Evolutionary conservation across 1,140 invertebrate species (phyloP), one percentile per base, ranked within the genome.

Genomic region (Eriosoma lanigerum): DNA sequence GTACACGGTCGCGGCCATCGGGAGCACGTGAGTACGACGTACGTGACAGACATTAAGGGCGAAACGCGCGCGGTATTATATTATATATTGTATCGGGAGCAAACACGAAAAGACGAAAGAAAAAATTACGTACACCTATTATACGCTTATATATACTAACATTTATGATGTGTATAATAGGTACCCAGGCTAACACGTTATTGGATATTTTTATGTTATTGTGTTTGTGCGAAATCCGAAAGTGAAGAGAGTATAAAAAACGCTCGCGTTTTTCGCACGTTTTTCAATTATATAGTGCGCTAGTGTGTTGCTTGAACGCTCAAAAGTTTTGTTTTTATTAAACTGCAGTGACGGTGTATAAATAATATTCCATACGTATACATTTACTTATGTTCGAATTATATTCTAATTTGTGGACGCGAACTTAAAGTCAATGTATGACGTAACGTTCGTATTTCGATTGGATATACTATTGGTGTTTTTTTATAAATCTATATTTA

Each of bases 31-130:
- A 56, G 73, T 4, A 38, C 32, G 32, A 76, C 73, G 32, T 58
- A 76, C 73, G 73, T 76, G 73, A 76, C 73, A 58, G 52, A 76
- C 73, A 76, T 76, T 76, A 76, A 76, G 73, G 73, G 32, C 52
- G 58, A 76, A 76, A 68, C 38, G 46, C 38, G 38, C n/a, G 44
- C n/a, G 64, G 44, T n/a, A n/a, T n/a, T n/a, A n/a, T n/a, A n/a
- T n/a, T n/a, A n/a, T n/a, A n/a, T n/a, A n/a, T n/a, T n/a, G n/a
- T n/a, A n/a, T 24, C 46, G 44, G 38, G 66, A 68, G 44, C 44
- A 6, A 68, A 68, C 66, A 48, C 66, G 66, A 46, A 38, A 68
- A 68, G 66, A 48, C 3, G 44, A 48, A 68, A 68, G n/a, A n/a
- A 68, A 64, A 46, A 68, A 66, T 44, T 46, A 44, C 13, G 13